Conservation (phyloP, 2,113 vertebrate genomes). For the Orientallactaga bullata region DNA sequence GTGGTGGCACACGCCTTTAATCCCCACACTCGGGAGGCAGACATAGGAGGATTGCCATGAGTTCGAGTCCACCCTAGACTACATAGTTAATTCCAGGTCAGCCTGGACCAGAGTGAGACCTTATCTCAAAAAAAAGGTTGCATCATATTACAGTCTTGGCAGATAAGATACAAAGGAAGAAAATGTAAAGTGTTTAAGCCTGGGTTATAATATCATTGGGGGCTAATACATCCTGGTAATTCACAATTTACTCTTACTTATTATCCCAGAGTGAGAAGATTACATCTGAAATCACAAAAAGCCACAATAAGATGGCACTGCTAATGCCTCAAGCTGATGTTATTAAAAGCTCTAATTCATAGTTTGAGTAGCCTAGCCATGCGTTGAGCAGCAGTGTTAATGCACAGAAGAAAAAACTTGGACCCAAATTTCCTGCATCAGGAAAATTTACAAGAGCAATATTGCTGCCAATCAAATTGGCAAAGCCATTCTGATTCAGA, state of each 20-base stretch:
- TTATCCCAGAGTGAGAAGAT: conserved; percentile 51
- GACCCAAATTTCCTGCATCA: conserved; percentile 64
- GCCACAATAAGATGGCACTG: conserved; percentile 42
- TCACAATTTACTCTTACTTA: conserved; percentile 59
- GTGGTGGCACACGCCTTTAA: no score
- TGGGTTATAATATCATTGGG: not conserved
- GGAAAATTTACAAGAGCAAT: conserved; percentile 70
- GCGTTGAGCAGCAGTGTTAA: conserved; percentile 27
- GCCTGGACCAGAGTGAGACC: no score
- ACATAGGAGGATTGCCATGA: no score
- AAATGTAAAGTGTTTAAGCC: conserved; percentile 23
- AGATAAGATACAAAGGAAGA: conserved; percentile 7
- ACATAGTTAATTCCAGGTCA: no score
- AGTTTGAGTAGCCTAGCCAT: conserved; percentile 49
- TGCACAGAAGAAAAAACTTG: conserved; percentile 50
- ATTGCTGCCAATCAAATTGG: conserved; percentile 49
- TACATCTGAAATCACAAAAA: conserved; percentile 60
- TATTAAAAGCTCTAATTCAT: conserved; percentile 73
- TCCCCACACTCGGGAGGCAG: no score
- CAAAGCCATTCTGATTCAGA: conserved; percentile 59
- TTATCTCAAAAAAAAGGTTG: no score
- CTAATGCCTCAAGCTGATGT: conserved; percentile 54
- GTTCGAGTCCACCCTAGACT: no score
- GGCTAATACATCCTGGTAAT: conserved; percentile 24
- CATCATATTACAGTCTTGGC: not conserved